Conservation (phyloP, 2,797 vertebrate genomes). For the Lacerta agilis region DNA sequence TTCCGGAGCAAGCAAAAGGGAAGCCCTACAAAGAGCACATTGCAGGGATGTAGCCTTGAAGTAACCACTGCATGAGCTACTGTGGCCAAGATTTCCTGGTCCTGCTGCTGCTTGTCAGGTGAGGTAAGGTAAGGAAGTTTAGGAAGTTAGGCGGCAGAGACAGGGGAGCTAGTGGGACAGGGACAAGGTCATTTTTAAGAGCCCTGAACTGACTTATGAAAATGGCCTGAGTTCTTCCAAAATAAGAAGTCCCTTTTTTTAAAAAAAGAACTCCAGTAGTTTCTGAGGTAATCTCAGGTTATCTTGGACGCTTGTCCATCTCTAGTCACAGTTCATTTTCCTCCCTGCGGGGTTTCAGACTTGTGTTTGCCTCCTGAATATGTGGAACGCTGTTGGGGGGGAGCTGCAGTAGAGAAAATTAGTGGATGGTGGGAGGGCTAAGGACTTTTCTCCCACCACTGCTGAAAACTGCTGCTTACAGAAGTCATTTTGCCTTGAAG, state of each 20-base stretch:
- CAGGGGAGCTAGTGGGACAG: background rate
- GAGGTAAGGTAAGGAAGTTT: background rate
- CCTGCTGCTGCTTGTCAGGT: background rate
- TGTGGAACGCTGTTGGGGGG: background rate
- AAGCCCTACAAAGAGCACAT: too few relatives aligned
- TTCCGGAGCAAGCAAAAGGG: too few relatives aligned
- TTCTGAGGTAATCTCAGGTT: background rate
- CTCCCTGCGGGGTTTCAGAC: background rate
- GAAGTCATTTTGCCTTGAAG: background rate
- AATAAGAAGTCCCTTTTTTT: background rate
- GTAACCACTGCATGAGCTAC: too few relatives aligned
- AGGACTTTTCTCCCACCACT: too few relatives aligned
- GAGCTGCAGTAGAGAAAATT: background rate
- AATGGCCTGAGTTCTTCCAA: background rate
- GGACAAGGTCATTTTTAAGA: background rate
- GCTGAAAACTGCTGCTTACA: background rate
- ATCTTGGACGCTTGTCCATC: too few relatives aligned
- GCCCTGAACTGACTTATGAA: background rate
- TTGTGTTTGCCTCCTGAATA: background rate
- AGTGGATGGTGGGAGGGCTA: background rate
- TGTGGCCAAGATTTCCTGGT: too few relatives aligned
- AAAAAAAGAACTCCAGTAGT: background rate
- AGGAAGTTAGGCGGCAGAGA: background rate
- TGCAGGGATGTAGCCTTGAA: too few relatives aligned
- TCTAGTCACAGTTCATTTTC: background rate